These are phyloP conservation scores for Atrina japonica DNA, from an alignment of 2,888 invertebrate genomes.

Conservation along the genomic window DNA sequence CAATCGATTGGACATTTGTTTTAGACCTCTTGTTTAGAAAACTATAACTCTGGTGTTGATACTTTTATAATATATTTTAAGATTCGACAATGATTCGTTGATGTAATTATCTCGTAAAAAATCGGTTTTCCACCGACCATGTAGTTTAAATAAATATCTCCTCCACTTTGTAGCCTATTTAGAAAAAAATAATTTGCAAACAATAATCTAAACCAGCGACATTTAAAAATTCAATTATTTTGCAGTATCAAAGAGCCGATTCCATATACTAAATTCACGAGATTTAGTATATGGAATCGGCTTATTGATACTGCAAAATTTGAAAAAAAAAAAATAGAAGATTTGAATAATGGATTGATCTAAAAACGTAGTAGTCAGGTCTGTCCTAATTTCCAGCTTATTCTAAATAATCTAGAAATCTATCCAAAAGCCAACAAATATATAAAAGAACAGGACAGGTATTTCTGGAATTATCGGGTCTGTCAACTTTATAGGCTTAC, in stretches of 20 bases:
- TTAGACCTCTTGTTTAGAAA: too few relatives aligned
- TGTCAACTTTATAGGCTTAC: slow-evolving; percentile 23
- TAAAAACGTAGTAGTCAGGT: slow-evolving; percentile 20
- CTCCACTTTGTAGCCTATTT: slow-evolving; percentile 27
- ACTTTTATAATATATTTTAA: too few relatives aligned
- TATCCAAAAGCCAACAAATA: slow-evolving; percentile 16
- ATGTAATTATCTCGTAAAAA: too few relatives aligned
- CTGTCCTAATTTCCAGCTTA: slow-evolving; percentile 31
- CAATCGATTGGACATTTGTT: too few relatives aligned
- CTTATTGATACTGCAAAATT: neutral
- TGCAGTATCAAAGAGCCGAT: too few relatives aligned
- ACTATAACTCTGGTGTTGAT: too few relatives aligned
- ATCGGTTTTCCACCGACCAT: slow-evolving; percentile 39
- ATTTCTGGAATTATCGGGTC: slow-evolving; percentile 19
- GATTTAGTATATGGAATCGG: slow-evolving; percentile 34
- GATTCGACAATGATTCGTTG: too few relatives aligned
- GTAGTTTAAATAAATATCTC: slow-evolving; percentile 33
- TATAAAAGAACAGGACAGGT: slow-evolving; percentile 1
- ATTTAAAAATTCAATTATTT: slow-evolving; percentile 21
- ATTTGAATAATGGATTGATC: slow-evolving; percentile 21
- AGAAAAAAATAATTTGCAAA: too few relatives aligned
- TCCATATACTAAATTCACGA: too few relatives aligned
- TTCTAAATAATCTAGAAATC: slow-evolving; percentile 5
- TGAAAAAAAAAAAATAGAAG: slow-evolving; percentile 5
- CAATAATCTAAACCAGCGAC: slow-evolving; percentile 25